phyloP scores from a whole-genome alignment of 2,888 invertebrate species.

The Anticlea derivata region DNA sequence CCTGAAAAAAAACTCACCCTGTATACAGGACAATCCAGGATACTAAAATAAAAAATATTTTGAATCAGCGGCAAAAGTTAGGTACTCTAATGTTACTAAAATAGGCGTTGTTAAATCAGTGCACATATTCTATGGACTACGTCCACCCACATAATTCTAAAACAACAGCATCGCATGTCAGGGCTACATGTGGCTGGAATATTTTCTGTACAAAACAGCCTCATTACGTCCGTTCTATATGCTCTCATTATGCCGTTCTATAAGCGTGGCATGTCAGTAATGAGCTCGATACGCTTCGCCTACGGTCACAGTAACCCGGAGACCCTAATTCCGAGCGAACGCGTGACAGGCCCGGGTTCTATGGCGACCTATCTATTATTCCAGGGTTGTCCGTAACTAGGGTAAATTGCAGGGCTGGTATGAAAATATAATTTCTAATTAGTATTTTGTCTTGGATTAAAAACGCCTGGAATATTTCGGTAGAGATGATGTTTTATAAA shows the following conservation, averaged over 20 bases:
- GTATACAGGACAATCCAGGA: too few species aligned
- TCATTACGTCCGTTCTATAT: slow-evolving; percentile 20
- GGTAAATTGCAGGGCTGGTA: slow-evolving; percentile 22
- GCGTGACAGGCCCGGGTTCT: slow-evolving; percentile 23
- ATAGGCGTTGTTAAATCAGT: too few species aligned
- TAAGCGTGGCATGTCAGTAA: slow-evolving; percentile 31
- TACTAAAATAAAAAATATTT: too few species aligned
- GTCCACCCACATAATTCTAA: not conserved
- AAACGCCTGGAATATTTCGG: not conserved
- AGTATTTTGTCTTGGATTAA: not conserved
- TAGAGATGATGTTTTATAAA: not conserved
- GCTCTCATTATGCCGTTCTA: slow-evolving; percentile 28
- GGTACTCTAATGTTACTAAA: too few species aligned
- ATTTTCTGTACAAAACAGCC: slow-evolving; percentile 17
- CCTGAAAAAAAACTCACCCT: too few species aligned
- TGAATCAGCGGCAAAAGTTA: too few species aligned
- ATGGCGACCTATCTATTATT: slow-evolving; percentile 28
- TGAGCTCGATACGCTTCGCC: slow-evolving; percentile 30
- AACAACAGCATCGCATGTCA: slow-evolving; percentile 9
- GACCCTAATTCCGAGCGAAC: slow-evolving; percentile 25
- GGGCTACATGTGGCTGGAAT: slow-evolving; percentile 12
- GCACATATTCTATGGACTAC: too few species aligned
- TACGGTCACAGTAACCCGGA: slow-evolving; percentile 28
- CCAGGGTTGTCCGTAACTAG: slow-evolving; percentile 20
- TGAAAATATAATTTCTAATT: slow-evolving; percentile 20